phyloP scores from a whole-genome alignment of 2,888 invertebrate genomes.

The Drosophila cyrtoloma region DNA sequence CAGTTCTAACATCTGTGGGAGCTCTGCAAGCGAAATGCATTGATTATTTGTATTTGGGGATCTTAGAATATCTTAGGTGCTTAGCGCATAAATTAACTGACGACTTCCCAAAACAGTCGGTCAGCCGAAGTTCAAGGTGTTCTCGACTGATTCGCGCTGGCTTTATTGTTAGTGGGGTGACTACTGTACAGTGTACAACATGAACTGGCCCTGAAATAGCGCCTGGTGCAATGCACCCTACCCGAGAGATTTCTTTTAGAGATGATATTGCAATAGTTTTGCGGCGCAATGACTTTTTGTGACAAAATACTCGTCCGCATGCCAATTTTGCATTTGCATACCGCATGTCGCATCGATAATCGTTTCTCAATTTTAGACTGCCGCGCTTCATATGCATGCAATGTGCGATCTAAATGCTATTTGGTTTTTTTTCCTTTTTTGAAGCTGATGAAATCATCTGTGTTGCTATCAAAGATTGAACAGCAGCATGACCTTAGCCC shows the following conservation, averaged over 20 bases:
- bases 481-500: constrained; percentile 64
- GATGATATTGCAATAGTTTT: constrained; percentile 70
- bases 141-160: constrained; percentile 7
- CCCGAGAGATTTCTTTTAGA: background rate
- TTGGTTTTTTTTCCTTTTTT: constrained; percentile 28
- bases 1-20: constrained; percentile 7
- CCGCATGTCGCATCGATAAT: constrained; percentile 60
- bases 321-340: constrained; percentile 49
- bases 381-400: constrained; percentile 60
- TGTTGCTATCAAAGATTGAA: constrained; percentile 3
- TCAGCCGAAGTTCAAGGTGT: constrained; percentile 58
- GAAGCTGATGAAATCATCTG: constrained; percentile 65
- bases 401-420: constrained; percentile 54
- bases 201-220: constrained; percentile 53
- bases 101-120: constrained; percentile 22
- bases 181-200: constrained; percentile 42
- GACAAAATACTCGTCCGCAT: constrained; percentile 34
- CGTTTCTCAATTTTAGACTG: constrained; percentile 64
- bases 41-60: constrained; percentile 39
- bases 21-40: constrained; percentile 55
- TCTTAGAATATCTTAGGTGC: constrained; percentile 58
- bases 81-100: constrained; percentile 54
- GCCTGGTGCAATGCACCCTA: constrained; percentile 50
- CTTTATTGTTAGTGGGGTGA: constrained; percentile 7
- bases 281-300: constrained; percentile 53